Evolutionary conservation across 2,113 vertebrate species (phyloP).

Genomic region (Siphamia tubifer): DNA sequence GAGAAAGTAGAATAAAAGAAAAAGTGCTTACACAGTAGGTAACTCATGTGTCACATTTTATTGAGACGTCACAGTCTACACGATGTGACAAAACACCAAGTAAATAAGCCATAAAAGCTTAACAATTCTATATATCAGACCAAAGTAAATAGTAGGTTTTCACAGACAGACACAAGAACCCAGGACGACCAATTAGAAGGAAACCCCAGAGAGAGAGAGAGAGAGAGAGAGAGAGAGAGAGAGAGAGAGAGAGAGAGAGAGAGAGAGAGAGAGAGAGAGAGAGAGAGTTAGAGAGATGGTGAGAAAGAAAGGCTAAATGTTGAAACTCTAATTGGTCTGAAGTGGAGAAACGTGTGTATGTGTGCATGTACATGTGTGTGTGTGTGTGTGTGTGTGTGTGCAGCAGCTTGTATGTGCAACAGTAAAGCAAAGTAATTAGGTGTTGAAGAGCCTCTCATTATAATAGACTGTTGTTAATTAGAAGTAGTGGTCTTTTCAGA

Average conservation of each 20-base stretch:
- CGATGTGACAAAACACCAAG: not conserved
- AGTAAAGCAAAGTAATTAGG: slow-evolving; percentile 54
- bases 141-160: slow-evolving; percentile 33
- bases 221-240: slow-evolving; percentile 26
- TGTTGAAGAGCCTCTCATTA: slow-evolving; percentile 54
- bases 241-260: no score
- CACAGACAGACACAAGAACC: slow-evolving; percentile 1
- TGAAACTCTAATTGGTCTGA: slow-evolving; percentile 65
- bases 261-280: no score
- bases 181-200: slow-evolving; percentile 53
- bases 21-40: no score
- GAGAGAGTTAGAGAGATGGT: slow-evolving; percentile 3
- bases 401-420: slow-evolving; percentile 32
- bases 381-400: no score
- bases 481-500: slow-evolving; percentile 10
- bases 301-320: slow-evolving; percentile 42
- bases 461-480: slow-evolving; percentile 51
- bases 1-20: no score
- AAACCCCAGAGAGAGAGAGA: slow-evolving; percentile 18
- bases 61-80: not conserved
- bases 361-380: no score
- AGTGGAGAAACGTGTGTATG: slow-evolving; percentile 38
- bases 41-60: not conserved
- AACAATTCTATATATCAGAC: slow-evolving; percentile 15
- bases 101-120: slow-evolving; percentile 27